These are phyloP conservation scores for Eupeodes corollae DNA, from an alignment of 1,140 invertebrate species.

Conservation along the genomic window DNA sequence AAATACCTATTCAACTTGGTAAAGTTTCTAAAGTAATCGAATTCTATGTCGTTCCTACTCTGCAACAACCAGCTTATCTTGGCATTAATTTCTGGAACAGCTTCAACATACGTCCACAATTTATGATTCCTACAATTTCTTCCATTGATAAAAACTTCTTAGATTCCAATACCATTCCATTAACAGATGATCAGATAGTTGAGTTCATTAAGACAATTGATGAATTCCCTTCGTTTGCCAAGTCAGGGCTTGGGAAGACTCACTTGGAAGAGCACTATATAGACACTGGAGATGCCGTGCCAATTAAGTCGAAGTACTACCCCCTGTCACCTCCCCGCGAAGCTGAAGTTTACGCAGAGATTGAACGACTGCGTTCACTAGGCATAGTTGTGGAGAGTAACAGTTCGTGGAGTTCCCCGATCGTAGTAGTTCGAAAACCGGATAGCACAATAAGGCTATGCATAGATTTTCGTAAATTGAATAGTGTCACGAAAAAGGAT, in stretches of 20 bases:
- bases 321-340: slow-evolving; percentile 8
- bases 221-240: background rate
- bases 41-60: background rate
- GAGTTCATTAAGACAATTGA: background rate
- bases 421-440: no score
- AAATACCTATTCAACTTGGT: no score
- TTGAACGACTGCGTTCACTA: slow-evolving; percentile 2
- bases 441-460: no score
- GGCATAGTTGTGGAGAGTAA: background rate
- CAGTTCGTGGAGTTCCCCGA: background rate
- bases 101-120: background rate
- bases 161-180: background rate
- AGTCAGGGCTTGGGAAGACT: slow-evolving; percentile 1
- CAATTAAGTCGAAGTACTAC: slow-evolving; percentile 19
- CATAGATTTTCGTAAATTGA: background rate
- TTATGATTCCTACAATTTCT: background rate
- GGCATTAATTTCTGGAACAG: background rate
- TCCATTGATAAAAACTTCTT: no score
- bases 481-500: background rate
- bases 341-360: background rate
- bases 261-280: slow-evolving; percentile 18
- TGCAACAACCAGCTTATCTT: background rate
- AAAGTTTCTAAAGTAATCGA: background rate
- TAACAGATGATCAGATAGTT: background rate
- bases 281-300: slow-evolving; percentile 13